These are phyloP conservation scores for Clamator glandarius DNA, from an alignment of 2,797 vertebrate genomes.

Conservation along the genomic window DNA sequence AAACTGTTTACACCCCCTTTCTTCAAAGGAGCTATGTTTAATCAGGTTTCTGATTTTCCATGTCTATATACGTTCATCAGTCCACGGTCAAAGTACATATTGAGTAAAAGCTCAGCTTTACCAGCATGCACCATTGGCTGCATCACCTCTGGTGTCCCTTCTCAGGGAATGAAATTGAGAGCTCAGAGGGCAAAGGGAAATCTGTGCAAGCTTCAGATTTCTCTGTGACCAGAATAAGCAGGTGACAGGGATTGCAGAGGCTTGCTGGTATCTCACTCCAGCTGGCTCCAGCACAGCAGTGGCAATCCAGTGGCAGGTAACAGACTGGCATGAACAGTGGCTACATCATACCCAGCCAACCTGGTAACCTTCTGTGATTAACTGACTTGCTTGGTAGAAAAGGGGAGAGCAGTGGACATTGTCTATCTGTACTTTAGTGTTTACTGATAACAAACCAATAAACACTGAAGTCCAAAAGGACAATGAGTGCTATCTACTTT, in stretches of 20 bases:
- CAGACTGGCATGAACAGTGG: background rate
- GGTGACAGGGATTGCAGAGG: background rate
- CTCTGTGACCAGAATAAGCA: background rate
- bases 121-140: background rate
- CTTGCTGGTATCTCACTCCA: background rate
- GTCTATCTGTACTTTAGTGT: background rate
- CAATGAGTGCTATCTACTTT: background rate
- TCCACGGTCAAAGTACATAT: background rate
- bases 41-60: background rate
- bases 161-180: background rate
- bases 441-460: background rate
- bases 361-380: background rate
- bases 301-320: background rate
- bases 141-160: background rate
- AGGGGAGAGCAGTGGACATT: background rate
- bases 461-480: background rate
- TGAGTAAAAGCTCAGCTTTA: background rate
- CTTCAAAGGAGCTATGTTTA: background rate
- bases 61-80: background rate
- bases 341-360: background rate
- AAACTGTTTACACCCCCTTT: background rate
- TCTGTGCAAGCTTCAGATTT: background rate
- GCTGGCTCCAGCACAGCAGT: background rate
- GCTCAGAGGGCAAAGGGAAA: background rate
- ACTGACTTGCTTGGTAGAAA: background rate